Conservation (phyloP, 2,888 invertebrate species). For the Euspilapteryx auroguttella region DNA sequence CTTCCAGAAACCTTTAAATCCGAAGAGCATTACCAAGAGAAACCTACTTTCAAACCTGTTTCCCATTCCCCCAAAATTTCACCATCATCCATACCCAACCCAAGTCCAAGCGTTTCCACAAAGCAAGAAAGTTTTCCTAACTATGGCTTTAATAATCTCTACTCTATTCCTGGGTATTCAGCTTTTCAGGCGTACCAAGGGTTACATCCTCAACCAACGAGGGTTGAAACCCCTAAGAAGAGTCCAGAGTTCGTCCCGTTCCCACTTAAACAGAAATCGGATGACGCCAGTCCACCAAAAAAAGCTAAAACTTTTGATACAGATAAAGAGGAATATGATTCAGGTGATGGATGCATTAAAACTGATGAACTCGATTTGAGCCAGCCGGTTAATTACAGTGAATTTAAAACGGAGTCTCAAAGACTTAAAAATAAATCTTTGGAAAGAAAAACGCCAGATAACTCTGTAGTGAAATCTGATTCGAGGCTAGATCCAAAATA, state of each 20-base stretch:
- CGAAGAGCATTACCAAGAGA: slow-evolving; percentile 21
- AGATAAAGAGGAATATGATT: slow-evolving; percentile 1
- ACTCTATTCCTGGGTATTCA: slow-evolving; percentile 46
- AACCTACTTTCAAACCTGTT: slow-evolving; percentile 30
- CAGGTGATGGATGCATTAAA: no score
- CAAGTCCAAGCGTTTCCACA: slow-evolving; percentile 40
- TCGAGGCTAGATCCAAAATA: no score
- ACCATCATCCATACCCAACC: slow-evolving; percentile 50
- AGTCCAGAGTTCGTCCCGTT: slow-evolving; percentile 8
- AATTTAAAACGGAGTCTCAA: slow-evolving; percentile 42
- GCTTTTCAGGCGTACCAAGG: slow-evolving; percentile 45
- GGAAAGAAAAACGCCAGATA: slow-evolving; percentile 12
- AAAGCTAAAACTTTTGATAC: not conserved
- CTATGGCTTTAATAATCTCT: slow-evolving; percentile 35
- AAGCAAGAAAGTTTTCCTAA: slow-evolving; percentile 28
- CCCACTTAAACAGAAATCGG: slow-evolving; percentile 12
- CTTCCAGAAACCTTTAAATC: no score
- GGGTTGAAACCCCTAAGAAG: not conserved
- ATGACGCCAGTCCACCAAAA: not conserved
- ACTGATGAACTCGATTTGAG: slow-evolving; percentile 9
- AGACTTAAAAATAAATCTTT: slow-evolving; percentile 25
- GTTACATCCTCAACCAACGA: not conserved
- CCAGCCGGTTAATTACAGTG: slow-evolving; percentile 16
- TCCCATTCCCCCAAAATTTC: slow-evolving; percentile 35
- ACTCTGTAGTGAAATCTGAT: slow-evolving; percentile 9